Conservation (phyloP, 2,888 invertebrate genomes). For the Branchinecta sandiegonensis region DNA sequence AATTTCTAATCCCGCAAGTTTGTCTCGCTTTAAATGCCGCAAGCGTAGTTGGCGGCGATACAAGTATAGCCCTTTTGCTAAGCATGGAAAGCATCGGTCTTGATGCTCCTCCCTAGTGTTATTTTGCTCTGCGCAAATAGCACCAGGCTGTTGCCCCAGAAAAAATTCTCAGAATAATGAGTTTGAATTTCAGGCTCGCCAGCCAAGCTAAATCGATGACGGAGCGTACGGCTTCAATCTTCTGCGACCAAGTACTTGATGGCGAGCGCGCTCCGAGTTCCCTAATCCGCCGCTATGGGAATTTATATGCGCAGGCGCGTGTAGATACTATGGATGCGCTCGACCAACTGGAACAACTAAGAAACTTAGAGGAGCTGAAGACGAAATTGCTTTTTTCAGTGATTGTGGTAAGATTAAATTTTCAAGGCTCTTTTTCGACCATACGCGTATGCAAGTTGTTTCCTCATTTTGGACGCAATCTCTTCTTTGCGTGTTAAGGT, state of each 20-base stretch:
- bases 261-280: constrained; percentile 36
- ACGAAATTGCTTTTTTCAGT: constrained; percentile 90
- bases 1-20: too few species aligned
- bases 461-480: neutral
- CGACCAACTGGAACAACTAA: constrained; percentile 60
- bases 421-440: neutral
- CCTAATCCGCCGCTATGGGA: constrained; percentile 59
- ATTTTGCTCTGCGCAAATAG: too few species aligned
- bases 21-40: too few species aligned
- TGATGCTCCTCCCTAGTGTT: too few species aligned
- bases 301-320: constrained; percentile 68
- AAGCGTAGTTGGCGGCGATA: too few species aligned
- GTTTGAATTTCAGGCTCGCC: constrained; percentile 30
- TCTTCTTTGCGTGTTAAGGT: constrained; percentile 17
- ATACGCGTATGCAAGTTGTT: constrained; percentile 1
- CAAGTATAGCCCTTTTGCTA: too few species aligned
- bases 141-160: too few species aligned
- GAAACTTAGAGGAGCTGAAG: constrained; percentile 73
- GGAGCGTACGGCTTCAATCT: constrained; percentile 29
- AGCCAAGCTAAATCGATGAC: constrained; percentile 33
- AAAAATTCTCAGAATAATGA: neutral
- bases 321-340: constrained; percentile 73
- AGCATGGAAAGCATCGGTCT: too few species aligned
- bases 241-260: constrained; percentile 17
- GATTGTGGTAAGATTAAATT: constrained; percentile 59